A percentile compares a stretch with the other conserved stretches of the same genome.
Conservation (phyloP, 2,797 vertebrate species). For the Rhincodon typus region DNA sequence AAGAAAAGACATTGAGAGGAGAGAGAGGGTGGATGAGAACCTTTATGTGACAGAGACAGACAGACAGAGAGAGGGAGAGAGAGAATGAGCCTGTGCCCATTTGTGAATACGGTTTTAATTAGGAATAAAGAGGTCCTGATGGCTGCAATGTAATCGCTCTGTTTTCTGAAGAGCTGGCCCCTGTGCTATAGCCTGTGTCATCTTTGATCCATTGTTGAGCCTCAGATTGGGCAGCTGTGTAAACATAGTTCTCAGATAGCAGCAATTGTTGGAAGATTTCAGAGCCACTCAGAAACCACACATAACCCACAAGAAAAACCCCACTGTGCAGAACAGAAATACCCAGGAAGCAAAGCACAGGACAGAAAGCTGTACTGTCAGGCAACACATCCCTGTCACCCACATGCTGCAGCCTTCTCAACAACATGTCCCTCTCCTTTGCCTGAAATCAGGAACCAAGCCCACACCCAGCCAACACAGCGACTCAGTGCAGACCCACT, state of each 20-base stretch:
- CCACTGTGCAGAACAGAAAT: neutral
- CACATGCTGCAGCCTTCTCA: neutral
- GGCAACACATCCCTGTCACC: neutral
- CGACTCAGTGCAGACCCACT: neutral
- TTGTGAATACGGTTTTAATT: neutral
- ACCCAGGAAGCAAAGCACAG: neutral
- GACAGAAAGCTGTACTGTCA: neutral
- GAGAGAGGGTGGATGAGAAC: neutral
- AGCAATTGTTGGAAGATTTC: conserved; percentile 27
- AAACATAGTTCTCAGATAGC: neutral
- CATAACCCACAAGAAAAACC: neutral
- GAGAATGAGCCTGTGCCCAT: neutral
- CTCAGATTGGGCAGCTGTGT: neutral
- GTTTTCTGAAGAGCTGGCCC: neutral
- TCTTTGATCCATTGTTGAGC: neutral
- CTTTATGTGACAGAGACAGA: neutral
- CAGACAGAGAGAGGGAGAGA: neutral
- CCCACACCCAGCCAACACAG: neutral
- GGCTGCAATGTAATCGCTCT: neutral
- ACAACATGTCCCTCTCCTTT: neutral
- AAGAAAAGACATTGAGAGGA: neutral
- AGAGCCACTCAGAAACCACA: neutral
- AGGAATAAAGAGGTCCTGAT: neutral
- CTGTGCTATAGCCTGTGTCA: neutral
- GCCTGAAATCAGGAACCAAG: neutral